These are phyloP conservation scores for Lota lota DNA, from an alignment of 2,113 vertebrate species.

Conservation along the genomic window DNA sequence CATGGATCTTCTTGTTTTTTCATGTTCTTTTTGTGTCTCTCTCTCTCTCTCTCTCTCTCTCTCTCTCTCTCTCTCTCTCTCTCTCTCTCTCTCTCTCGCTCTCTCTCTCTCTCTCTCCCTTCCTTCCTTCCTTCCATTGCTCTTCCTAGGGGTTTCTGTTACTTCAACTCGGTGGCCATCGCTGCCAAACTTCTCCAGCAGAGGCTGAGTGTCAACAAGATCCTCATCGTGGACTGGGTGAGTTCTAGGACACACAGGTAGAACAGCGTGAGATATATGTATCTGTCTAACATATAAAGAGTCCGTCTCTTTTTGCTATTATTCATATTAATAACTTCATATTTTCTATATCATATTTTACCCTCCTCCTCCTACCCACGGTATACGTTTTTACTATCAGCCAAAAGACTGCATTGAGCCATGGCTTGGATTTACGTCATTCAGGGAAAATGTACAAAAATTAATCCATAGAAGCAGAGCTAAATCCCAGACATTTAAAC, in stretches of 20 bases:
- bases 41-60: neutral
- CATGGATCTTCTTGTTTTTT: too few relatives aligned
- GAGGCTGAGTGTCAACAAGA: conserved; percentile 91
- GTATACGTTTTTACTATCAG: too few relatives aligned
- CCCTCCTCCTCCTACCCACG: too few relatives aligned
- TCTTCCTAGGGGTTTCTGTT: conserved; percentile 95
- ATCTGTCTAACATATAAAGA: too few relatives aligned
- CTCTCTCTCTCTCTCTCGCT: neutral
- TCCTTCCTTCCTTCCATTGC: neutral
- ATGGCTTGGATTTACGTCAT: too few relatives aligned
- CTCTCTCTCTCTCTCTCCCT: neutral
- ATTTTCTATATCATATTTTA: too few relatives aligned
- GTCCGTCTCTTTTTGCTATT: too few relatives aligned
- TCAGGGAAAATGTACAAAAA: too few relatives aligned
- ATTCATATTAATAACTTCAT: too few relatives aligned
- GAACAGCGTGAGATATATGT: neutral
- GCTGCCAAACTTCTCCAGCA: conserved; percentile 94
- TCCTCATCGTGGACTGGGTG: conserved; percentile 98
- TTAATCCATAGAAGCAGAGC: too few relatives aligned
- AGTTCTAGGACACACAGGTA: conserved; percentile 53
- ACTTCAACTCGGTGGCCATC: conserved; percentile 97
- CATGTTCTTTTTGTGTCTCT: neutral
- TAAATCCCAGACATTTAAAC: too few relatives aligned
- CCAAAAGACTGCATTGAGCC: too few relatives aligned
- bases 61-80: neutral